Conservation (phyloP, 2,888 invertebrate species). For the Caenorhabditis panamensis region DNA sequence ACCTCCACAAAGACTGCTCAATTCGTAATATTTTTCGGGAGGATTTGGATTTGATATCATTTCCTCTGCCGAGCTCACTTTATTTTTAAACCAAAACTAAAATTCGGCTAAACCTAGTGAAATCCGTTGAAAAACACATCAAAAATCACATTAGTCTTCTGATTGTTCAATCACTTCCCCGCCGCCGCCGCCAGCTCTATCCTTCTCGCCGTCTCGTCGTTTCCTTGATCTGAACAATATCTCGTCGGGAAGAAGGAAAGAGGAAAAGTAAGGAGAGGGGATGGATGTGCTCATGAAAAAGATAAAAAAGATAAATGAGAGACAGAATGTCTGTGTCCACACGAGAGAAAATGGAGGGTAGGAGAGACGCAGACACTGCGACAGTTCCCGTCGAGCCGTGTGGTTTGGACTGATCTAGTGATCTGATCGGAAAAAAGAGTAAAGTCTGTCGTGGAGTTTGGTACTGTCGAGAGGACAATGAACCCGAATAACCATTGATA, state of each 20-base stretch:
- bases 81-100: neutral
- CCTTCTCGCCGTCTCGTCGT: conserved; percentile 13
- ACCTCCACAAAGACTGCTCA: no score
- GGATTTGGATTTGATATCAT: no score
- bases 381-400: neutral
- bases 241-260: neutral
- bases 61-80: no score
- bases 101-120: neutral
- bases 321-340: conserved; percentile 7
- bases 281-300: conserved; percentile 48
- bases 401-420: conserved; percentile 5
- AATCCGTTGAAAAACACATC: conserved; percentile 32
- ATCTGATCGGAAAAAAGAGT: neutral
- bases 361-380: neutral
- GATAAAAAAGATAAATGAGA: neutral
- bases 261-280: no score
- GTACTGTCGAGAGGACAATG: no score
- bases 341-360: neutral
- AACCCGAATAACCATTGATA: no score
- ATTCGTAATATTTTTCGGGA: no score
- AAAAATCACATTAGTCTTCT: conserved; percentile 39
- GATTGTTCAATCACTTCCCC: conserved; percentile 27
- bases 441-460: no score
- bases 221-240: conserved; percentile 35
- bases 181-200: neutral